Evolutionary conservation across 2,888 invertebrate genomes (phyloP), one percentile per base, ranked within the genome.

Genomic region (Stenchaetothrips biformis): DNA sequence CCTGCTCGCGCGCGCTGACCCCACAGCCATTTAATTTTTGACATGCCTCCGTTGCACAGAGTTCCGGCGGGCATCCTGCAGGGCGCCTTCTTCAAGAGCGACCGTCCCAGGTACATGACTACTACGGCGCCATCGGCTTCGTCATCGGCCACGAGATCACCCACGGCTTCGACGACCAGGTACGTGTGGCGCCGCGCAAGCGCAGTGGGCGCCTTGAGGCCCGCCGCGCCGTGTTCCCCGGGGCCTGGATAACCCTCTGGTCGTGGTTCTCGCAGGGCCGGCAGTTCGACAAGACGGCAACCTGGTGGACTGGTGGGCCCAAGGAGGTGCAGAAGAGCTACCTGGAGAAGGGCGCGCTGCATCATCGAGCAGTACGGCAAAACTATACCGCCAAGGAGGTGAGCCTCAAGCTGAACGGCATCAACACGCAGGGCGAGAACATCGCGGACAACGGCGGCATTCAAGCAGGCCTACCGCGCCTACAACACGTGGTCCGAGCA

Each of bases 361-460:
- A 96, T 98, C 84, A 95, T 97, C 83, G 91, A 96, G 83, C 98
- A 98, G 86, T 98, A 98, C 85, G 94, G 94, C 81, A 11, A 3
- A 96, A 97, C 87, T 98, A 94, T 86, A 94, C 94, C 0, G 94
- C 94, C 7, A 90, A 91, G 53, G 92, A 93, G 87, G 92, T 95
- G 3, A 90, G 90, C 79, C 86, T 95, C 82, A 92, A 92, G 95
- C 86, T 98, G 80, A 96, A 97, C 85, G 97, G 97, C 79, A 92
- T 96, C 81, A 95, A 95, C 85, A 96, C 96, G 0, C 95, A 96
- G 88, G 96, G 96, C 18, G 97, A 97, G 86, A 97, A 97, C 86
- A 97, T 97, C 81, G 97, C 97, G 0, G 97, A 97, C 86, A 97
- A 97, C 85, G 97, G 96, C 2, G 97, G 97, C 0, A 91, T 97